Conservation (phyloP, 2,797 vertebrate genomes). For the Monodelphis domestica region DNA sequence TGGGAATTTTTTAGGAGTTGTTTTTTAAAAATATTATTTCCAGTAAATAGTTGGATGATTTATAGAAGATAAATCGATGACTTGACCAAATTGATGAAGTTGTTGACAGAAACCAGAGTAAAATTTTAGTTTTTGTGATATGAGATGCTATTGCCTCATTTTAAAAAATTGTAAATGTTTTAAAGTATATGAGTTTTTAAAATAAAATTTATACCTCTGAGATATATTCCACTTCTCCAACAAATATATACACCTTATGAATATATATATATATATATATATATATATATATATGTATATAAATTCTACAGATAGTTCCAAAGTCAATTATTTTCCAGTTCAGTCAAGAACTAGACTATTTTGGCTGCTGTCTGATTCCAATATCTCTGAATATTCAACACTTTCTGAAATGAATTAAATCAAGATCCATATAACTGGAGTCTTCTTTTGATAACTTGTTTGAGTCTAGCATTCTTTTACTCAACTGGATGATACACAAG, state of each 20-base stretch:
- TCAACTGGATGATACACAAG: conserved; percentile 30
- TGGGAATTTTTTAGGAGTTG: background rate
- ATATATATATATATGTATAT: too few relatives aligned
- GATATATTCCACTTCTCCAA: background rate
- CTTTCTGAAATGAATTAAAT: conserved; percentile 49
- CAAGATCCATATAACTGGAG: background rate
- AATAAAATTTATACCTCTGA: background rate
- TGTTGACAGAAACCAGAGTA: background rate
- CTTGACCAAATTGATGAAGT: background rate
- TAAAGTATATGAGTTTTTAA: conserved; percentile 33
- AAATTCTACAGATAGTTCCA: too few relatives aligned
- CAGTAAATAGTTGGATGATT: conserved; percentile 12
- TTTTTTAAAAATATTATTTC: conserved; percentile 16
- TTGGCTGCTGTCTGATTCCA: background rate
- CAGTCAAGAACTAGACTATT: conserved; percentile 10
- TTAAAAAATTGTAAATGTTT: conserved; percentile 31
- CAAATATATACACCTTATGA: conserved; percentile 37
- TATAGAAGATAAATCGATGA: background rate
- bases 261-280: too few relatives aligned
- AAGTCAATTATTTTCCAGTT: conserved; percentile 28
- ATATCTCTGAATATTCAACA: conserved; percentile 27
- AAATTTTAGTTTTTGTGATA: conserved; percentile 14
- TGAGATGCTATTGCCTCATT: background rate
- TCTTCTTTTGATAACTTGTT: conserved; percentile 12
- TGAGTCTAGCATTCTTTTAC: conserved; percentile 41